Evolutionary conservation across 2,888 invertebrate species (phyloP).

Genomic region (Sesia apiformis): DNA sequence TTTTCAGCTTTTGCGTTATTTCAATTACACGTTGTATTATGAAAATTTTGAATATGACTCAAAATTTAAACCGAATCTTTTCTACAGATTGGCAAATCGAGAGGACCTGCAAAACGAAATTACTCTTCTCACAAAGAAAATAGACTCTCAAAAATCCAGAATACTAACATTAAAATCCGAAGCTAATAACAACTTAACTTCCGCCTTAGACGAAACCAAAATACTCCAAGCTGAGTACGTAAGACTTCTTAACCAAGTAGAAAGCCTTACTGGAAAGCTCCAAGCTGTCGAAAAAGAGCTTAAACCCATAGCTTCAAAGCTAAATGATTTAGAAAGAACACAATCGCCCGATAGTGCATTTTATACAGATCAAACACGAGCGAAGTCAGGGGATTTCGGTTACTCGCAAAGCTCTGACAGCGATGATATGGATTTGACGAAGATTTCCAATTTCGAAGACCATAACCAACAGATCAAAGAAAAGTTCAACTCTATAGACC

Average conservation of each 20-base stretch:
- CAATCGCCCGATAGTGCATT: constrained; percentile 68
- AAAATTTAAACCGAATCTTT: not conserved
- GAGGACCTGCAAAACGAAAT: constrained; percentile 88
- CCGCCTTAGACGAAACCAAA: constrained; percentile 81
- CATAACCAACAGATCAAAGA: constrained; percentile 58
- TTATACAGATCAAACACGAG: constrained; percentile 70
- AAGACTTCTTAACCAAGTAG: constrained; percentile 67
- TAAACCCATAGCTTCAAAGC: constrained; percentile 56
- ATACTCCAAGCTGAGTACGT: constrained; percentile 78
- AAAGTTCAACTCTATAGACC: constrained; percentile 66
- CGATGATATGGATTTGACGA: constrained; percentile 53
- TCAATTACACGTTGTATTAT: no score
- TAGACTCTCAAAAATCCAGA: constrained; percentile 78
- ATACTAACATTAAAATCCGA: constrained; percentile 79
- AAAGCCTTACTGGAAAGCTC: constrained; percentile 79
- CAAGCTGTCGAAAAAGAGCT: constrained; percentile 79
- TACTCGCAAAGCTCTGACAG: constrained; percentile 66
- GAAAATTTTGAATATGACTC: no score
- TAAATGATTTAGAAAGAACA: constrained; percentile 58
- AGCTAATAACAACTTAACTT: constrained; percentile 76
- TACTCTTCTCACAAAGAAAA: constrained; percentile 76
- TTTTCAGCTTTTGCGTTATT: no score
- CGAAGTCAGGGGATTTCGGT: constrained; percentile 63
- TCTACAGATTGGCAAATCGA: constrained; percentile 81
- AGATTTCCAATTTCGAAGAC: constrained; percentile 48